Base-by-base conservation (phyloP, 2,797 vertebrate species). In the Sphenopsis melanotis region DNA sequence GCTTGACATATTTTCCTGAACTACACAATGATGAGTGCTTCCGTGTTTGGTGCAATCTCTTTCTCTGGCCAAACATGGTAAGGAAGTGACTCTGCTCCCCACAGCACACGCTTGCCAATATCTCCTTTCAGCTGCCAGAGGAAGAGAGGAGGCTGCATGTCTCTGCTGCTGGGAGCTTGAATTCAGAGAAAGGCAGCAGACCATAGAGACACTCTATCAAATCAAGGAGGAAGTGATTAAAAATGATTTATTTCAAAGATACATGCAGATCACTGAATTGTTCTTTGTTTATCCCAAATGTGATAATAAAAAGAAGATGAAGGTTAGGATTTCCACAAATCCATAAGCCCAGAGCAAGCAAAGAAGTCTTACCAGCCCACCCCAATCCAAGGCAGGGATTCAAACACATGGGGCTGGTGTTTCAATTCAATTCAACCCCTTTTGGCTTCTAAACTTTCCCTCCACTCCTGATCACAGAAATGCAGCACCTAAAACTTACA, bases 71-170 rank as follows among this genome's bases (percentile, higher is more conserved):
- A 97, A 97, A 97, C 90, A 94, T 85, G 72, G 94, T 94, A 97
- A 97, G 97, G 97, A 97, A 97, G 91, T 97, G 88, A 90, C 89
- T 97, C n/a, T 88, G 64, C 83, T 97, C 93, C 61, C 65, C 76
- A 41, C 93, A 81, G 80, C 90, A 63, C 69, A 76, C 1, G 1
- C 87, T 97, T 94, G 95, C 90, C 93, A 92, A 86, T 80, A 95
- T 86, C 74, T 96, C 86, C 87, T 95, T 91, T 93, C 89, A 95
- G 94, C 84, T 90, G 87, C 64, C 0, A 3, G 91, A 96, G 96
- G 96, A 97, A 96, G 85, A 8, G 56, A 96, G 92, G 93, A 74
- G 57, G 89, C 65, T 81, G 83, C 19, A 24, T 4, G 36, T 74
- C 44, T 78, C 71, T 72, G 44, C 50, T 76, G 60, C 70, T 15